phyloP scores from a whole-genome alignment of 2,888 invertebrate genomes.

The Zonitis immaculata region DNA sequence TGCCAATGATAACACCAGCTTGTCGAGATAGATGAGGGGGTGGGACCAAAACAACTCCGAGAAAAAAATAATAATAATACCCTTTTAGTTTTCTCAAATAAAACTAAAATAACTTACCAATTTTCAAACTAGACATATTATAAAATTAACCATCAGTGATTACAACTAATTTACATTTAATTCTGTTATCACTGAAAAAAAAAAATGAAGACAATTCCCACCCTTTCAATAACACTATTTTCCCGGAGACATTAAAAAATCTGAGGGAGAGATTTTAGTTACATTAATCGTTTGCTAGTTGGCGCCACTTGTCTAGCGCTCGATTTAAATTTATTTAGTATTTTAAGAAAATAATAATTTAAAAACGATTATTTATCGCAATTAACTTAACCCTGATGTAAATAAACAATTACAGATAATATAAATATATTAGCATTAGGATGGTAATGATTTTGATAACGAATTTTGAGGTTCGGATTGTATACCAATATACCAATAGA shows the following conservation, averaged over 20 bases:
- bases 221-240: conserved; percentile 16
- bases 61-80: too few relatives aligned
- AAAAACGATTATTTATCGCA: too few relatives aligned
- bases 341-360: too few relatives aligned
- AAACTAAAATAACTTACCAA: conserved; percentile 53
- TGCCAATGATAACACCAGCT: conserved; percentile 1
- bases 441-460: too few relatives aligned
- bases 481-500: too few relatives aligned
- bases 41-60: conserved; percentile 38
- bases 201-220: conserved; percentile 22
- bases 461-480: too few relatives aligned
- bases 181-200: conserved; percentile 7
- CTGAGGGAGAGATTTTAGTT: conserved; percentile 9
- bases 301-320: not conserved
- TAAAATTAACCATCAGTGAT: conserved; percentile 45
- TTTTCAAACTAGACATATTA: conserved; percentile 61
- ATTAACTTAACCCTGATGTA: too few relatives aligned
- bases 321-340: not conserved
- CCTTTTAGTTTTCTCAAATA: conserved; percentile 8
- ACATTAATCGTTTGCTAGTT: not conserved
- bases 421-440: too few relatives aligned
- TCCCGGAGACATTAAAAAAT: conserved; percentile 32
- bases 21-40: conserved; percentile 32
- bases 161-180: conserved; percentile 34
- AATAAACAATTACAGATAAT: too few relatives aligned